Conservation (phyloP, 2,888 invertebrate genomes). For the Marasmarcha lunaedactyla region DNA sequence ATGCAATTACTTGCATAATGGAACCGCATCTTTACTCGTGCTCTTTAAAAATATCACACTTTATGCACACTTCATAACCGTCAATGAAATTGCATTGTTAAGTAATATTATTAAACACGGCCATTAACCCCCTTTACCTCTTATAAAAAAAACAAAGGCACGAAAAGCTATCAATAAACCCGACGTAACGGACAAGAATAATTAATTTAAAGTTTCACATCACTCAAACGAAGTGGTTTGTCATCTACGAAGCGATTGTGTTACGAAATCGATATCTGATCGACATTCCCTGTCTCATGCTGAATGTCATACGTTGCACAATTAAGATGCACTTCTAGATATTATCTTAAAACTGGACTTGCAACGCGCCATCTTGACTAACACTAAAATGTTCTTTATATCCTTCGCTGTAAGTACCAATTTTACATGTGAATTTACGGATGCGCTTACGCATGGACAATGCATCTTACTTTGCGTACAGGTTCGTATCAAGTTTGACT, state of each 20-base stretch:
- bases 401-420: neutral
- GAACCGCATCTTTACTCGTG: too few relatives aligned
- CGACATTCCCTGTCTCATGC: constrained; percentile 15
- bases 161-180: too few relatives aligned
- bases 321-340: constrained; percentile 26
- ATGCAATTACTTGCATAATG: too few relatives aligned
- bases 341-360: constrained; percentile 17
- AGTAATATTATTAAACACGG: too few relatives aligned
- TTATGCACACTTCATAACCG: too few relatives aligned
- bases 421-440: neutral
- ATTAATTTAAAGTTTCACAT: too few relatives aligned
- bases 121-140: too few relatives aligned
- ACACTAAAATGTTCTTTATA: neutral
- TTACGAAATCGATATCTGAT: constrained; percentile 19
- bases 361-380: neutral
- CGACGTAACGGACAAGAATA: too few relatives aligned
- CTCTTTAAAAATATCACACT: too few relatives aligned
- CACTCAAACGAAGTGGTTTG: too few relatives aligned
- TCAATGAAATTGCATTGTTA: too few relatives aligned
- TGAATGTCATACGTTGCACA: constrained; percentile 36
- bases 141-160: too few relatives aligned
- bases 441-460: constrained; percentile 13
- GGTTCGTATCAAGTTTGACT: constrained; percentile 3
- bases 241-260: neutral
- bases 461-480: constrained; percentile 14